Evolutionary conservation across 2,888 invertebrate genomes (phyloP), one percentile per base, ranked within the genome.

Genomic region (Anthrax anthrax): DNA sequence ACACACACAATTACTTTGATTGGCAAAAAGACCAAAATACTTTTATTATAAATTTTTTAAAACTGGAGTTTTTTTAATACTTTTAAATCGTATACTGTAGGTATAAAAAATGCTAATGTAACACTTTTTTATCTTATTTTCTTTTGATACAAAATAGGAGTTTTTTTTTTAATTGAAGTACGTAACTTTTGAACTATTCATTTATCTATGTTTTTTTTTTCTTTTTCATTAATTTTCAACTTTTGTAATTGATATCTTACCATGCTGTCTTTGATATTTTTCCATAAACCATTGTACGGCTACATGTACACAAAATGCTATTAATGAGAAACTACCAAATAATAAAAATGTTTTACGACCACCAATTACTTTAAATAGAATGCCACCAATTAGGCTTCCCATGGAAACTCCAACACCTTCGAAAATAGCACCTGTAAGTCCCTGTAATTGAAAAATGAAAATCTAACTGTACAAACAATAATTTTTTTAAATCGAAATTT

Each of bases 331-430:
- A 42, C 78, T 71, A 1, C 87, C 86, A 59, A 83, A 87, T 53
- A 76, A 72, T 48, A 77, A 73, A 64, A 87, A 88, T 1, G 83
- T 81, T 39, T 70, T 61, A 47, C 76, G 72, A 9, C 85, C 85
- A 1, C 80, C 79, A 46, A 78, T 74, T 0, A 61, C 57, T n/a
- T 73, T 70, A 57, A 82, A 81, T 34, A 86, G 61, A 8, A 75
- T 61, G 1, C 89, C 89, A n/a, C 81, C 88, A 43, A 87, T 65
- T 13, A 84, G 74, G 60, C 85, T 88, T 36, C 89, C 89, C 13
- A 79, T 61, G 0, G 88, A 81, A 0, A 86, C 83, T 16, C 89
- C 90, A 14, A 89, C 71, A 16, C 90, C 90, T 70, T 91, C 90
- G 61, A 89, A 91, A 41, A 88, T 72, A 4, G 86, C 88, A 14